Base-by-base conservation (phyloP, 2,797 vertebrate genomes). In the Sphenodon punctatus region DNA sequence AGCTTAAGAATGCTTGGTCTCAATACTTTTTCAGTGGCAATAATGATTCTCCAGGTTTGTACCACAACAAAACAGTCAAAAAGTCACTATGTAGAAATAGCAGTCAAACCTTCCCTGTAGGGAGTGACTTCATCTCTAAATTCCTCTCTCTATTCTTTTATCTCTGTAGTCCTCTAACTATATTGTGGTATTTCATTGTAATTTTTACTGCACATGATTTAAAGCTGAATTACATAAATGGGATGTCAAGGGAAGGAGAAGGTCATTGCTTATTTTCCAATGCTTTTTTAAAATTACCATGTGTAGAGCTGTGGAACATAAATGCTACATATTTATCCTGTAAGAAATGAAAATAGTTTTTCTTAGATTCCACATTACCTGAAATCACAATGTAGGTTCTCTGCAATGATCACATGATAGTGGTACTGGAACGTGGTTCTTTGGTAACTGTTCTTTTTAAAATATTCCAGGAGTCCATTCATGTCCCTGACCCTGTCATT, bases 401-500 rank as follows among this genome's bases (percentile, higher is more conserved):
- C 27, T 64, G 43, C 46, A 68, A 23, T 39, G 68, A 49, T 27
- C 1, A 13, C 12, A 12, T 64, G 56, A 4, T 7, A 14, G n/a
- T 12, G 13, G 19, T 13, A 42, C 16, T 56, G n/a, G 39, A 45
- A 60, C 39, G 36, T 4, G 0, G 5, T 4, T 58, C 23, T 36
- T 5, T 58, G 15, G n/a, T 32, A 46, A 66, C 15, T 59, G 14
- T 74, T 80, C 30, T 63, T 82, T 85, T 67, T 39, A 79, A 84
- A 75, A 36, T 68, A 2, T 71, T 84, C 38, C 94, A 99, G 99
- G 99, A 99, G 88, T 99, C 99, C 2, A 99, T 99, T 91, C 97
- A 99, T 42, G 16, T 99, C 88, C 98, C 99, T 11, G 98, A 99
- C 13, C 94, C 99, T 3, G 99, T 99, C 73, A 98, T 99, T 91